Evolutionary conservation across 2,797 vertebrate genomes (phyloP).

Genomic region (Oreortyx pictus): DNA sequence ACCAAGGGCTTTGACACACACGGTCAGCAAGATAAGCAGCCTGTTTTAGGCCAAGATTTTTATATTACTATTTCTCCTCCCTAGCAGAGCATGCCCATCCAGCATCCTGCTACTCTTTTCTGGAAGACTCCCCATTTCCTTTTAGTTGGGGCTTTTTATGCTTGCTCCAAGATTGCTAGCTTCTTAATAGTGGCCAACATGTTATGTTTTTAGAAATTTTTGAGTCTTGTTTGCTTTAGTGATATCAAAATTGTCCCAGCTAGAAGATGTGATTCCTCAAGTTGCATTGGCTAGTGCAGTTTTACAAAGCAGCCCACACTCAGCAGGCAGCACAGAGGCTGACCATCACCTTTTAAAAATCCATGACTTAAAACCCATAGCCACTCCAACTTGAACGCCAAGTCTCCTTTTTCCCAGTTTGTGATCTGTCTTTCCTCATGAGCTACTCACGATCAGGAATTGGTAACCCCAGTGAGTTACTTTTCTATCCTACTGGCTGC

Average conservation of each 20-base stretch:
- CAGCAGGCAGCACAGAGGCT: not conserved
- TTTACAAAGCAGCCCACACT: not conserved
- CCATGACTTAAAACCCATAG: not conserved
- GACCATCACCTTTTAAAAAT: not conserved
- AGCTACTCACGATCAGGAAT: not conserved
- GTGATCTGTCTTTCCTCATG: not conserved
- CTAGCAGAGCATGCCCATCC: not conserved
- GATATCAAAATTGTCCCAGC: not conserved
- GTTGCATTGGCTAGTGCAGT: not conserved
- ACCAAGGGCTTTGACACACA: not conserved
- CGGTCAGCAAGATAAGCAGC: not conserved
- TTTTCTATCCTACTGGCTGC: not conserved
- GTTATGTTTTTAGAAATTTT: not conserved
- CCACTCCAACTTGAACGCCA: not conserved
- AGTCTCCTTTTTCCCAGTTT: not conserved
- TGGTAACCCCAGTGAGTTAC: not conserved
- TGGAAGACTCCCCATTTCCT: not conserved
- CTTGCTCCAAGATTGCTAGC: not conserved
- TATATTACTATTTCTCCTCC: not conserved
- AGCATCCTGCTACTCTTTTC: not conserved
- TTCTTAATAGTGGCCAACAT: not conserved
- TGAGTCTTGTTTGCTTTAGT: not conserved
- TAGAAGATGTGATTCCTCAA: not conserved
- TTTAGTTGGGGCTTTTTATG: not conserved
- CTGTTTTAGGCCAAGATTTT: not conserved